Evolutionary conservation across 2,113 vertebrate genomes (phyloP).

Genomic region (Acrocephalus kingi): DNA sequence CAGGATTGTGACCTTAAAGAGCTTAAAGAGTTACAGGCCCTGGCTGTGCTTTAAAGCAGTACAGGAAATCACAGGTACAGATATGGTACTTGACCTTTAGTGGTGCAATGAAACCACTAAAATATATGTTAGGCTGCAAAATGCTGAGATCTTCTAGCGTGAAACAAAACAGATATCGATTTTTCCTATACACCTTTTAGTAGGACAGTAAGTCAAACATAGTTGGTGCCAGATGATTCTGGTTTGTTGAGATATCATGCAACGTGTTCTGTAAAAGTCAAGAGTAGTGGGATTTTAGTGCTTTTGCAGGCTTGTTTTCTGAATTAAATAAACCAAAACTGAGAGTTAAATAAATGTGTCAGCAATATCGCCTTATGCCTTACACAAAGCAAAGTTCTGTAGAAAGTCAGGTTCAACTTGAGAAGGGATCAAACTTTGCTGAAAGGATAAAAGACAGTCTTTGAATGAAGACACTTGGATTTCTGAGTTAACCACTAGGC

Average conservation of each 20-base stretch:
- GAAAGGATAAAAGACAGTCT: accelerated
- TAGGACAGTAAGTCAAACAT: constrained; percentile 32
- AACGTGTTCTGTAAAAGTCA: neutral
- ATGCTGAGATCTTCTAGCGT: constrained; percentile 35
- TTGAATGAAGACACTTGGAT: neutral
- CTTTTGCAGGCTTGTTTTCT: neutral
- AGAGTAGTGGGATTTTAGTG: neutral
- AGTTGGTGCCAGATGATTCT: constrained; percentile 16
- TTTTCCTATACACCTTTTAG: constrained; percentile 35
- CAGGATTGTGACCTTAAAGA: neutral
- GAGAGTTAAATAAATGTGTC: neutral
- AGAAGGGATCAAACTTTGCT: neutral
- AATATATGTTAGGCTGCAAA: constrained; percentile 56
- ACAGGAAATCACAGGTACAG: constrained; percentile 54
- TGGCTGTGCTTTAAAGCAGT: constrained; percentile 43
- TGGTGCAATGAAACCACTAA: constrained; percentile 38
- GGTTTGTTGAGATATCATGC: neutral
- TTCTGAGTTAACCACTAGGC: neutral
- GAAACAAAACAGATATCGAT: constrained; percentile 67
- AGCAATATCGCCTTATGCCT: neutral
- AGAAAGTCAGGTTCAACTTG: neutral
- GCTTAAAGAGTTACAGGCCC: constrained; percentile 39
- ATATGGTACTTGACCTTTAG: constrained; percentile 54
- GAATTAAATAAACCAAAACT: neutral
- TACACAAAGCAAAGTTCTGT: neutral